Evolutionary conservation across 2,797 vertebrate genomes (phyloP).

Genomic region (Sebastes trivittatus): DNA sequence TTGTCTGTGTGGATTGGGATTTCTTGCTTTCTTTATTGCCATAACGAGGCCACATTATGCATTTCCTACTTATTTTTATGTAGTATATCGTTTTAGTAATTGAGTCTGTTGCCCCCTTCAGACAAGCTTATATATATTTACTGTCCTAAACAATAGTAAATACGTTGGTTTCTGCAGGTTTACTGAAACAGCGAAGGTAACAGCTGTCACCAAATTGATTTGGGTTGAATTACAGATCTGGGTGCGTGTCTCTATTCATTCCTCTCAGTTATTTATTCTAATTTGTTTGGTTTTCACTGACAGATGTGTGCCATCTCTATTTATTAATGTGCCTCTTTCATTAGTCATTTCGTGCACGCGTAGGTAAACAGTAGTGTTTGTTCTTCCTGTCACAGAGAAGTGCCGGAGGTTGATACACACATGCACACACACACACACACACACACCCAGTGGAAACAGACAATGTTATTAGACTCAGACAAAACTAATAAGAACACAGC

Average conservation of each 20-base stretch:
- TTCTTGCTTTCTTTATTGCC: not conserved
- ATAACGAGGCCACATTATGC: not conserved
- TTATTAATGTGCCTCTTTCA: slow-evolving; percentile 24
- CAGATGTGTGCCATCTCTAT: slow-evolving; percentile 18
- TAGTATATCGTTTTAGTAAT: not conserved
- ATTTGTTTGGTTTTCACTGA: slow-evolving; percentile 13
- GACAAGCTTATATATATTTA: not conserved
- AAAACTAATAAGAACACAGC: not conserved
- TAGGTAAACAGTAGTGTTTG: slow-evolving; percentile 26
- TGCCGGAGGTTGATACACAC: not conserved
- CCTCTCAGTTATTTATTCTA: not conserved
- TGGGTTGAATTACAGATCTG: not conserved
- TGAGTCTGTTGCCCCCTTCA: not conserved
- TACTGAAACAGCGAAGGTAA: not conserved
- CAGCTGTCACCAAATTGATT: not conserved
- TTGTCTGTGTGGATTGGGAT: not conserved
- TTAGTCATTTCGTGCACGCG: not conserved
- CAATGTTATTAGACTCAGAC: slow-evolving; percentile 1
- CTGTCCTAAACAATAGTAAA: not conserved
- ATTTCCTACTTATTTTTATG: not conserved
- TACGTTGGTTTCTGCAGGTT: not conserved
- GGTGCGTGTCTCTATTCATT: not conserved
- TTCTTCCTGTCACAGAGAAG: slow-evolving; percentile 19
- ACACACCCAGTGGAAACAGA: not conserved
- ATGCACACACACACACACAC: not conserved